Base-by-base conservation (phyloP, 1,140 invertebrate species). In the Bactericera cockerelli region DNA sequence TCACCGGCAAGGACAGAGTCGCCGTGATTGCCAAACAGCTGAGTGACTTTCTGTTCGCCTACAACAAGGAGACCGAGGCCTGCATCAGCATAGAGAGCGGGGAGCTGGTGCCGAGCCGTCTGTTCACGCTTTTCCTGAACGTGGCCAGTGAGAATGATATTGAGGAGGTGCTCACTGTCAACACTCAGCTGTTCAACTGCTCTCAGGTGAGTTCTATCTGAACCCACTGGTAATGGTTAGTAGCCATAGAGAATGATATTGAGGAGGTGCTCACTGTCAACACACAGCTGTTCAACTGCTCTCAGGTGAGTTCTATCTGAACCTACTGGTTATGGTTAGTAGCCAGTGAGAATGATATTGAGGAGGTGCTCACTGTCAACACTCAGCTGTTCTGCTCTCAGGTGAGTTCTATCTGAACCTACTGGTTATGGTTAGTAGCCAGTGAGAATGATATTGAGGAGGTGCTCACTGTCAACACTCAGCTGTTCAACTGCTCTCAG, bases 31-130 rank as follows among this genome's bases (percentile, higher is more conserved):
- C 89, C 1, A 93, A 92, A 71, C 85, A 93, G 67, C 75, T 94
- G n/a, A 88, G 87, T 65, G 90, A 94, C 71, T 95, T 93, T 74
- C 77, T 93, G 55, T 86, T 89, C 72, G 75, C 88, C 59, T 94
- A 93, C 72, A 89, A 87, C 68, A 79, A 83, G 66, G 91, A 89
- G 73, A 89, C 86, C 0, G 85, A 89, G 55, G 39, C 58, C 13
- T 55, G 60, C 2, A 1, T 33, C 22, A 25, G 36, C 33, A 28
- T 60, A 26, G 63, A 67, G 26, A 65, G 63, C 49, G 49, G 63
- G 21, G 62, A 67, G 8, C 62, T 66, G 42, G 66, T 72, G n/a
- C 66, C 72, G 67, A 69, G 65, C 60, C 63, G 65, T 38, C 55
- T 71, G 24, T 72, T 71, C 55, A 60, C 65, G 56, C 61, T 66